phyloP scores from a whole-genome alignment of 2,113 vertebrate genomes.

The Oreocharis arfaki region DNA sequence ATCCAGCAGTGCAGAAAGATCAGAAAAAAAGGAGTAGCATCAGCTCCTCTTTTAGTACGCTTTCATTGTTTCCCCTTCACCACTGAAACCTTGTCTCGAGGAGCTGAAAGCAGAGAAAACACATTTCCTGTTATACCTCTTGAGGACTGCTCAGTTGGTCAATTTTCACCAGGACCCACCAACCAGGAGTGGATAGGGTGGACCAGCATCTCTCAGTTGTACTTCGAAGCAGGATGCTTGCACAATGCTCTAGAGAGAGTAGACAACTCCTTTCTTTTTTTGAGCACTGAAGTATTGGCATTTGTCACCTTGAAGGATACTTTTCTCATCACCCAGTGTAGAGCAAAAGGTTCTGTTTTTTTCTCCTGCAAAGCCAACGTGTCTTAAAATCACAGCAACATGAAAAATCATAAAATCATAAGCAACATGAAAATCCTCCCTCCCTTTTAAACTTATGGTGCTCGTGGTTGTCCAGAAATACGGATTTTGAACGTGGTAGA shows the following conservation, averaged over 20 bases:
- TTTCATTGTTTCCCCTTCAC: neutral
- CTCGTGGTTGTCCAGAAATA: neutral
- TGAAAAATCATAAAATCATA: too few species aligned
- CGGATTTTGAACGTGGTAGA: neutral
- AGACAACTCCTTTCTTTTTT: neutral
- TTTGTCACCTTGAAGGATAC: neutral
- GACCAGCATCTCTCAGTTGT: neutral
- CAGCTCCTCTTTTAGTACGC: neutral
- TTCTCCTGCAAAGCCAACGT: neutral
- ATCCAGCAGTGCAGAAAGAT: neutral
- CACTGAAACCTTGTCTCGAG: neutral
- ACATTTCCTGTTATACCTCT: neutral
- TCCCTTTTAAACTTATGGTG: neutral
- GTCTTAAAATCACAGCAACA: neutral
- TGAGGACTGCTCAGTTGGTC: neutral
- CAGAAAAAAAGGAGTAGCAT: neutral
- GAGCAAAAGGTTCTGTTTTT: fast-evolving
- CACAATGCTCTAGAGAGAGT: neutral
- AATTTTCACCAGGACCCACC: neutral
- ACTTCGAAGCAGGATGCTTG: neutral
- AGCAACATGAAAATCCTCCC: neutral
- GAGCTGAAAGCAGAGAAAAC: neutral
- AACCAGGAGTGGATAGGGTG: too few species aligned
- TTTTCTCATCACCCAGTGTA: neutral
- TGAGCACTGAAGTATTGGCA: neutral